A percentile compares a stretch with the other conserved stretches of the same genome.
Conservation (phyloP, 1,140 invertebrate genomes). For the Drosophila arizonae region DNA sequence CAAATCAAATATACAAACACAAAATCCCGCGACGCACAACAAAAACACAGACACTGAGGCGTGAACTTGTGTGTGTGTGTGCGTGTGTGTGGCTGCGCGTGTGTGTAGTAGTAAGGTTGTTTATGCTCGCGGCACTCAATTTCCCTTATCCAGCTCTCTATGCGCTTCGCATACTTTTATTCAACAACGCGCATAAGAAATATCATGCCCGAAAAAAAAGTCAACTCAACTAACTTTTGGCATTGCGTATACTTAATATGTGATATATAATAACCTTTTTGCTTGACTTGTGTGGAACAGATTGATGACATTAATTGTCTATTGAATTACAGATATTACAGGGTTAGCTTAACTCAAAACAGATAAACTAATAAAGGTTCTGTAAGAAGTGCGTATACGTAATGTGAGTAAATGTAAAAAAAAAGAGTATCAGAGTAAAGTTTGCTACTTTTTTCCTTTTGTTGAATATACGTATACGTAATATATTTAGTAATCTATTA, state of each 20-base stretch:
- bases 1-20: slow-evolving; percentile 71
- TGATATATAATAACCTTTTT: no score
- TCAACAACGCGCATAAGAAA: neutral
- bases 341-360: no score
- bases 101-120: neutral
- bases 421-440: no score
- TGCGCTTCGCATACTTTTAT: neutral
- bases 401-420: no score
- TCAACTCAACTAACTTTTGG: no score
- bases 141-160: neutral
- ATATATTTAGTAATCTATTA: no score
- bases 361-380: no score
- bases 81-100: neutral
- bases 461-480: slow-evolving; percentile 9
- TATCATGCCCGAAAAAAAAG: neutral
- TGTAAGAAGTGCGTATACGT: no score
- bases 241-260: no score
- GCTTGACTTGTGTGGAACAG: no score
- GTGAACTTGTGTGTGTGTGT: neutral
- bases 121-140: slow-evolving; percentile 24
- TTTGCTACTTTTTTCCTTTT: neutral
- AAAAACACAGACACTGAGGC: slow-evolving; percentile 19
- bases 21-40: slow-evolving; percentile 46
- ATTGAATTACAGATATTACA: no score
- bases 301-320: no score